Evolutionary conservation across 1,140 invertebrate genomes (phyloP).

Genomic region (Ridgeia piscesae): DNA sequence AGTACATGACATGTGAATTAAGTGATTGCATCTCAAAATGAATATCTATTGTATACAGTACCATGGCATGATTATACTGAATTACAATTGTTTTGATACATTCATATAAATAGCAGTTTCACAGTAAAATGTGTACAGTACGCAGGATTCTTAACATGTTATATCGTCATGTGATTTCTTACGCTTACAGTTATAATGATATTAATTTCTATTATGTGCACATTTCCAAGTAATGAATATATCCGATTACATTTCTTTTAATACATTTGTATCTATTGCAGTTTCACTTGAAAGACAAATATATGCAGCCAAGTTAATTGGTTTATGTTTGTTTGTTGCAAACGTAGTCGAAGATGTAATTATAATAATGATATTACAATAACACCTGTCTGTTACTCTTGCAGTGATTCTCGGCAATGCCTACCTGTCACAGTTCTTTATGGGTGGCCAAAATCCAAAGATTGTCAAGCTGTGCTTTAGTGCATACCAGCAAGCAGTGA

Average conservation of each 20-base stretch:
- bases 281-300: too few species aligned
- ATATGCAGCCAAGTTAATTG: too few species aligned
- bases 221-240: not conserved
- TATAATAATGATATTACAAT: too few species aligned
- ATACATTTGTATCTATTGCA: not conserved
- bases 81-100: too few species aligned
- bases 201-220: not conserved
- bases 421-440: slow-evolving; percentile 80
- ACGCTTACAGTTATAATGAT: not conserved
- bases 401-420: slow-evolving; percentile 78
- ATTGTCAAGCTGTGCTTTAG: slow-evolving; percentile 75
- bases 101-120: too few species aligned
- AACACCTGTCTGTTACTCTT: slow-evolving; percentile 30
- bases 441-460: slow-evolving; percentile 71
- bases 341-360: too few species aligned
- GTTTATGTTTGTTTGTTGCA: not conserved
- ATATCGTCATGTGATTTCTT: not conserved
- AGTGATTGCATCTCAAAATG: too few species aligned
- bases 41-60: too few species aligned
- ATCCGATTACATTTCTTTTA: not conserved
- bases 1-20: too few species aligned
- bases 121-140: too few species aligned
- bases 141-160: too few species aligned
- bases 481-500: slow-evolving; percentile 79
- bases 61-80: too few species aligned